Conservation (phyloP, 2,888 invertebrate genomes). For the Tachina lurida region DNA sequence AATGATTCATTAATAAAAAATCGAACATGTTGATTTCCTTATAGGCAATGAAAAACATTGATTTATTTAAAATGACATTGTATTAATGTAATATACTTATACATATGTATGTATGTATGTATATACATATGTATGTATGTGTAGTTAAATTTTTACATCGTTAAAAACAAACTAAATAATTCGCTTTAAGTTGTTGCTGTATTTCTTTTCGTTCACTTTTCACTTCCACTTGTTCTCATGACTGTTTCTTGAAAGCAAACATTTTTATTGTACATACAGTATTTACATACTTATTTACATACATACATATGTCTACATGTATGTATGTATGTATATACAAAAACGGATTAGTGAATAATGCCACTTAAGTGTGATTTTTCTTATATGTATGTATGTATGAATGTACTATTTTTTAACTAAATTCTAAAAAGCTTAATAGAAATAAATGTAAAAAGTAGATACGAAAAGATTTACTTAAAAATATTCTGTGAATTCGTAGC, state of each 20-base stretch:
- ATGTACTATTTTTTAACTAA: constrained; percentile 16
- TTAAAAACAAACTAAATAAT: constrained; percentile 17
- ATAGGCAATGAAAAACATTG: too few relatives aligned
- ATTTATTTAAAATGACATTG: not conserved
- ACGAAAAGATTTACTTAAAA: constrained; percentile 32
- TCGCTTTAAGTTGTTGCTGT: constrained; percentile 32
- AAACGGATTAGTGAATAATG: constrained; percentile 56
- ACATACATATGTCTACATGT: too few relatives aligned
- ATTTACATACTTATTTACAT: too few relatives aligned
- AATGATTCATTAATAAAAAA: too few relatives aligned
- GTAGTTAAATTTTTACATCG: not conserved
- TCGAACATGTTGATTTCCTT: too few relatives aligned
- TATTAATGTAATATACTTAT: not conserved
- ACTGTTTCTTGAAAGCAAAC: constrained; percentile 40
- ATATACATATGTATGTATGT: not conserved
- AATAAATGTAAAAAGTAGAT: constrained; percentile 13
- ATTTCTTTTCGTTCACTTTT: constrained; percentile 31
- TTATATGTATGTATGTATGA: too few relatives aligned
- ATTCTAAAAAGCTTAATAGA: constrained; percentile 41
- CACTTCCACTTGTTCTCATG: constrained; percentile 36
- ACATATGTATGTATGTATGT: not conserved
- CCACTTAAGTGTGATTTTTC: constrained; percentile 65
- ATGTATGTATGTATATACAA: not conserved
- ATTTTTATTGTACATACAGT: too few relatives aligned
- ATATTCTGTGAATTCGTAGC: constrained; percentile 13